phyloP scores from a whole-genome alignment of 2,888 invertebrate species.

The Nineta flava region DNA sequence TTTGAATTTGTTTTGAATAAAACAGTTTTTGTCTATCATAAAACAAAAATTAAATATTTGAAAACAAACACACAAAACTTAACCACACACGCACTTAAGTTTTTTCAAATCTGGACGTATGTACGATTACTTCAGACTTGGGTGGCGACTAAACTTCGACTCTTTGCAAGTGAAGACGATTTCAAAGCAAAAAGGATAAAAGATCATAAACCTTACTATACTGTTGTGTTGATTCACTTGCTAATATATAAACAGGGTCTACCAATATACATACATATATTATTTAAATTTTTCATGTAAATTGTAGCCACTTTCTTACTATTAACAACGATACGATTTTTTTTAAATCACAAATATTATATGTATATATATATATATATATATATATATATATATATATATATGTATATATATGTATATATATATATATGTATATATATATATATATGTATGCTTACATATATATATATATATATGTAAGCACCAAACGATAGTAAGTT shows the following conservation, averaged over 20 bases:
- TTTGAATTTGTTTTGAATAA: neutral
- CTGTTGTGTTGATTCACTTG: constrained; percentile 1
- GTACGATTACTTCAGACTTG: neutral
- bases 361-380: no score
- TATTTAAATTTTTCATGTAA: no score
- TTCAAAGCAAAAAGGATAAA: neutral
- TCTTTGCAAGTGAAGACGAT: neutral
- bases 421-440: no score
- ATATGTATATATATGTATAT: no score
- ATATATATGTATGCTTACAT: no score
- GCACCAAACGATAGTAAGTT: no score
- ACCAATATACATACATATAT: neutral
- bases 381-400: no score
- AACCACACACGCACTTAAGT: neutral
- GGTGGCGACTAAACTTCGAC: neutral
- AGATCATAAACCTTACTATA: constrained; percentile 2
- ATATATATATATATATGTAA: no score
- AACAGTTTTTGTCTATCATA: neutral
- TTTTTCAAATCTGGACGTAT: neutral
- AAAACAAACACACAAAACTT: neutral
- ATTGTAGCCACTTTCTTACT: no score
- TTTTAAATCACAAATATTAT: no score
- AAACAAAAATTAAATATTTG: no score
- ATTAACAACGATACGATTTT: no score
- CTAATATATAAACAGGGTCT: neutral